These are phyloP conservation scores for Temnothorax unifasciatus DNA, from an alignment of 2,888 invertebrate species.

Conservation along the genomic window DNA sequence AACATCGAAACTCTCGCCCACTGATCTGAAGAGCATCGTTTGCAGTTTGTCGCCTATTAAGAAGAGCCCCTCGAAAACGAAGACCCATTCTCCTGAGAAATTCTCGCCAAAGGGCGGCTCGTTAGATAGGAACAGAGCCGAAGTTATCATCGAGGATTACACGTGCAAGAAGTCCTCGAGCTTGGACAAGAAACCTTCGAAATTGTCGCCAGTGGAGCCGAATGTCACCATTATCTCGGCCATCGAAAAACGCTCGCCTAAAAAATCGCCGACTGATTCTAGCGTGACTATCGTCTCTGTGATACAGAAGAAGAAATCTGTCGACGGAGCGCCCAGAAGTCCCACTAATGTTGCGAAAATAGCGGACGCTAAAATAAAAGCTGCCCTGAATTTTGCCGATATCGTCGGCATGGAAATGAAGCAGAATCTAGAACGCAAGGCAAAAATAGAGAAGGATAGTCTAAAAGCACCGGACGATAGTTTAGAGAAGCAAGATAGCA, in stretches of 20 bases:
- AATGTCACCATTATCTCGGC: constrained; percentile 80
- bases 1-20: constrained; percentile 82
- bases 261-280: constrained; percentile 80
- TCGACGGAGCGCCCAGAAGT: constrained; percentile 69
- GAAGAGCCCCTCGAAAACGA: constrained; percentile 78
- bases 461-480: constrained; percentile 80
- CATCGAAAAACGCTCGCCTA: constrained; percentile 79
- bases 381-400: constrained; percentile 80
- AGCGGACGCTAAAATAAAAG: constrained; percentile 72
- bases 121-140: constrained; percentile 77
- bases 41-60: constrained; percentile 78
- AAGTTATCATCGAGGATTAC: constrained; percentile 68
- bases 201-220: constrained; percentile 79
- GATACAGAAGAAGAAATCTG: constrained; percentile 81
- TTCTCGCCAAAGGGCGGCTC: constrained; percentile 77
- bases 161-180: constrained; percentile 77
- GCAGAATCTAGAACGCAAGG: constrained; percentile 80
- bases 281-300: constrained; percentile 80
- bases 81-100: constrained; percentile 69
- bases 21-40: constrained; percentile 69
- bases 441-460: constrained; percentile 74
- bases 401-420: constrained; percentile 82
- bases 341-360: constrained; percentile 36
- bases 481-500: constrained; percentile 84
- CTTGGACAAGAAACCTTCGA: constrained; percentile 80